Percentiles rank a stretch among this genome's conserved stretches.
Conservation (phyloP, 2,113 vertebrate species). For the Mustela lutreola region DNA sequence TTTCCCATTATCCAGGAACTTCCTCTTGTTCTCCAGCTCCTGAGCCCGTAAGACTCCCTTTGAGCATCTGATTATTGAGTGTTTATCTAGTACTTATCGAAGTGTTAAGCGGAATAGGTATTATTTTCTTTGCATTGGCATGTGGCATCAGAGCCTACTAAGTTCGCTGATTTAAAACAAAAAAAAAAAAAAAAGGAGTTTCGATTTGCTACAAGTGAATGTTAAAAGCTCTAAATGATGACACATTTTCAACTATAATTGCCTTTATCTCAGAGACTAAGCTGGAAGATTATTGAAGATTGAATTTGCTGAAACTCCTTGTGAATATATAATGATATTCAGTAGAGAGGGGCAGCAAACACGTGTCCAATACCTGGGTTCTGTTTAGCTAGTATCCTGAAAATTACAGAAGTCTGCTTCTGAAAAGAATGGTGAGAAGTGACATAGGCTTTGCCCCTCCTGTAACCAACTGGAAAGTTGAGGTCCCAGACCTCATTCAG, state of each 20-base stretch:
- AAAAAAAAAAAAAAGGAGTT: neutral
- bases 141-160: neutral
- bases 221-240: conserved; percentile 38
- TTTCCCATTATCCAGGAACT: neutral
- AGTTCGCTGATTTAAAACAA: neutral
- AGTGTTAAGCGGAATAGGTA: neutral
- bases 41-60: neutral
- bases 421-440: neutral
- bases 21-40: neutral
- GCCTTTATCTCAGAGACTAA: conserved; percentile 1
- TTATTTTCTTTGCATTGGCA: conserved; percentile 25
- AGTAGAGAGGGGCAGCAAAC: neutral
- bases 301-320: conserved; percentile 47
- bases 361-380: neutral
- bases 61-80: neutral
- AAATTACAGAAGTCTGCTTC: neutral
- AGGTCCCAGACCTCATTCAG: neutral
- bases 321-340: neutral
- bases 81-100: conserved; percentile 9
- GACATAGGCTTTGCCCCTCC: neutral
- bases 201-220: conserved; percentile 20
- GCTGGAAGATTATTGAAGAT: neutral
- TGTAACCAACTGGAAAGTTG: neutral
- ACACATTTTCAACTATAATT: conserved; percentile 12
- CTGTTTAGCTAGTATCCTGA: neutral